Evolutionary conservation across 92 coral and sea anemone species (phyloP), one percentile per base, ranked within the genome.

Genomic region (Paramuricea clavata): DNA sequence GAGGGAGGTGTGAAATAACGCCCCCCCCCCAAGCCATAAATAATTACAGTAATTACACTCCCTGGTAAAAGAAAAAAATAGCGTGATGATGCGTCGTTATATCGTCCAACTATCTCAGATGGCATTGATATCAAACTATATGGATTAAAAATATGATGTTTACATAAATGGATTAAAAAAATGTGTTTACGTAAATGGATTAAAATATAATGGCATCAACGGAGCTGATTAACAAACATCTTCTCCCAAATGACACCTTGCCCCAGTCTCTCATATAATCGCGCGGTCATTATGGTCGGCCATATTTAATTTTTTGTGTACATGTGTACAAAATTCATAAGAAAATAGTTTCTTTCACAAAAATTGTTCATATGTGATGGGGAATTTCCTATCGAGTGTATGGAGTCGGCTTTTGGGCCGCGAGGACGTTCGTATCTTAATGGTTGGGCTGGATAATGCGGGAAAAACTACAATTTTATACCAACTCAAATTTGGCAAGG

Each of bases 381-480:
- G 98, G 44, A 90, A 91, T 83, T 60, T 94, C 56, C 92, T 95
- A 74, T 89, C 98, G 12, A 83, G 83, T 50, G 83, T 96, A 34
- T 93, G 95, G 69, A 89, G 74, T 76, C 95, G 96, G 75, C 95
- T 96, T 17, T 87, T 96, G 6, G 98, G 98, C 33, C 95, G 92
- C 64, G 98, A 96, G 62, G 98, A 96, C 49, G 93, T 92, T 19
- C 90, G 98, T 44, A 96, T 96, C 56, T 89, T 96, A 9, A 96
- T 96, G 98, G 95, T 96, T 7, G 98, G 98, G 21, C 90, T 96
- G 25, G 98, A 96, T 73, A 96, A 94, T 84, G 98, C 98, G 0
- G 98, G 98, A 9, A 96, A 96, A 87, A 96, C 98, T 28, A 96
- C 98, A 52, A 96, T 96, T 79, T 88, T 96, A 81, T 96, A 96